Evolutionary conservation across 2,797 vertebrate species (phyloP), one percentile per base, ranked within the genome.

Genomic region (Cossypha caffra): DNA sequence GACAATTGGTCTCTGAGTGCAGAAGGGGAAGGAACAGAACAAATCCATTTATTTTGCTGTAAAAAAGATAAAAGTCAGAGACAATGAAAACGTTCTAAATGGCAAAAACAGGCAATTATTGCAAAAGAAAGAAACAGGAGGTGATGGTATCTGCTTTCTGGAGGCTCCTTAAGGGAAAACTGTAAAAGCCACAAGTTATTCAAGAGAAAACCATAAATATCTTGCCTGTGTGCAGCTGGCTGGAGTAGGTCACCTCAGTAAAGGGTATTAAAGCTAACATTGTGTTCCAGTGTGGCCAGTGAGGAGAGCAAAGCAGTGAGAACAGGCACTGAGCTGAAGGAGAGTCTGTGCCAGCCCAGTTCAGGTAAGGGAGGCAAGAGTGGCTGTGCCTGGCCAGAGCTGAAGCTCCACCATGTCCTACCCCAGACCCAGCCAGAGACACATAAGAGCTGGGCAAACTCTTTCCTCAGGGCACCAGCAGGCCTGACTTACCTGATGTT

Each of bases 371-470:
- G 43, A 24, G 50, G 31, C 8, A 54, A 9, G 16, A 40, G 29
- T 8, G 9, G 9, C 63, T 90, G 33, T 63, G 57, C 29, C 54
- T 52, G 48, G 16, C 43, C 55, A 51, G 47, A 62, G 31, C 47
- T 67, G 28, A 47, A 73, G 15, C 18, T 55, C 16, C 40, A 43
- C 17, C 20, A 3, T 6, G 25, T 69, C n/a, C 78, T 33, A 10
- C 13, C 11, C 23, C 33, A 88, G 37, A 55, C 3, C 5, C 28
- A 61, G 64, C 5, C 45, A 64, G 11, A 75, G 38, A 64, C 9
- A 11, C 1, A 2, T 5, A 14, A 33, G 28, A 55, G 28, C 16
- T 1, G 0, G 38, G 42, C 0, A 2, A 82, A 16, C 40, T 15
- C 40, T 5, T 28, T 55, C 43, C 26, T 42, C 37, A 35, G 28